A percentile compares a stretch with the other conserved stretches of the same genome.
phyloP scores from a whole-genome alignment of 2,888 invertebrate genomes.

The Synergus umbraculus region DNA sequence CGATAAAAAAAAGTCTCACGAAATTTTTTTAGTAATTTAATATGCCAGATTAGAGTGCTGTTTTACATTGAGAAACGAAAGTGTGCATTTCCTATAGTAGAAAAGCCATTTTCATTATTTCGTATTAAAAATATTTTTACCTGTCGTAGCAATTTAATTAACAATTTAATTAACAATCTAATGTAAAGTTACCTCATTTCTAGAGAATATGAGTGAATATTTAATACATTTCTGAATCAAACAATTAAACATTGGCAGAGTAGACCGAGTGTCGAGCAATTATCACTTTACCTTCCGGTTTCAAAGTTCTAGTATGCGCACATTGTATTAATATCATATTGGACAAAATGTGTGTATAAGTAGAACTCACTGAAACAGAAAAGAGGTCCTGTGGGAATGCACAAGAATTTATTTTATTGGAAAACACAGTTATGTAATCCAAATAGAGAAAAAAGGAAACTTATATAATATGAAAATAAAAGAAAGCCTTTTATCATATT shows the following conservation, averaged over 20 bases:
- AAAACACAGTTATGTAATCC: not conserved
- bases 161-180: not conserved
- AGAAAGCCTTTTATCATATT: not conserved
- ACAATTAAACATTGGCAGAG: constrained; percentile 35
- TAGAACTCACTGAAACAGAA: constrained; percentile 23
- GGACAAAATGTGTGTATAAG: constrained; percentile 5
- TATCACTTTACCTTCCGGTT: constrained; percentile 37
- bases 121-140: not conserved
- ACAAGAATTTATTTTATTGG: constrained; percentile 19
- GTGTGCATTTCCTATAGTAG: not conserved
- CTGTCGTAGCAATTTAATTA: not conserved
- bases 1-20: not conserved
- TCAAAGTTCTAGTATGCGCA: constrained; percentile 19
- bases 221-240: constrained; percentile 8
- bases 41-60: not conserved
- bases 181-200: constrained; percentile 15
- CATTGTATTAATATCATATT: constrained; percentile 15
- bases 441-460: not conserved
- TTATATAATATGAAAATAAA: not conserved
- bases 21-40: not conserved
- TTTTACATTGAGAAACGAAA: not conserved
- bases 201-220: not conserved
- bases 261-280: constrained; percentile 39
- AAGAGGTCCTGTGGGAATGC: constrained; percentile 35
- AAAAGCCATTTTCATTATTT: not conserved